phyloP scores from a whole-genome alignment of 2,113 vertebrate species.

The Oplegnathus fasciatus region DNA sequence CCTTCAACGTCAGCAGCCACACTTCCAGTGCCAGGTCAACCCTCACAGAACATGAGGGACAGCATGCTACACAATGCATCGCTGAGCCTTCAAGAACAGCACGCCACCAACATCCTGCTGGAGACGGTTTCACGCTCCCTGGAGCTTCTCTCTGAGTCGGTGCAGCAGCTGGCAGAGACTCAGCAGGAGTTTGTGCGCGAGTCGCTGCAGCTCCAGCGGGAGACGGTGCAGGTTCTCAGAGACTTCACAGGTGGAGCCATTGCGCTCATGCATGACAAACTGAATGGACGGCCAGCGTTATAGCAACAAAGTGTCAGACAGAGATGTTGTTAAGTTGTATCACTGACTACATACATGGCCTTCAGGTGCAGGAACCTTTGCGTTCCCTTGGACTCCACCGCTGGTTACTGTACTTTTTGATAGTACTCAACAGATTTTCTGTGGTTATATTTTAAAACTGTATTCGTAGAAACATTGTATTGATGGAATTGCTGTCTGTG shows the following conservation, averaged over 20 bases:
- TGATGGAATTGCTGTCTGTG: conserved; percentile 43
- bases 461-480: conserved; percentile 48
- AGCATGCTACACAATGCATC: conserved; percentile 76
- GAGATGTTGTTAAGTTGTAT: conserved; percentile 5
- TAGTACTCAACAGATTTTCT: conserved; percentile 55
- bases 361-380: conserved; percentile 52
- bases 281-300: conserved; percentile 84
- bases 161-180: conserved; percentile 86
- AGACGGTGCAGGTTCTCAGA: conserved; percentile 84
- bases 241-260: conserved; percentile 85
- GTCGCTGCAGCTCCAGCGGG: conserved; percentile 84
- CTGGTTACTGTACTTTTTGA: conserved; percentile 62
- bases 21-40: neutral
- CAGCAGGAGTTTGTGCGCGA: conserved; percentile 86
- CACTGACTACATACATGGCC: conserved; percentile 54
- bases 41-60: conserved; percentile 46
- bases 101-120: conserved; percentile 82
- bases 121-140: conserved; percentile 84
- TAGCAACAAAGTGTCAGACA: conserved; percentile 45
- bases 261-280: conserved; percentile 85
- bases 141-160: conserved; percentile 85
- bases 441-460: conserved; percentile 59
- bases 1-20: neutral
- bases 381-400: conserved; percentile 45
- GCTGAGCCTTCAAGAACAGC: conserved; percentile 86